Conservation (phyloP, 2,113 vertebrate species). For the Malurus melanocephalus region DNA sequence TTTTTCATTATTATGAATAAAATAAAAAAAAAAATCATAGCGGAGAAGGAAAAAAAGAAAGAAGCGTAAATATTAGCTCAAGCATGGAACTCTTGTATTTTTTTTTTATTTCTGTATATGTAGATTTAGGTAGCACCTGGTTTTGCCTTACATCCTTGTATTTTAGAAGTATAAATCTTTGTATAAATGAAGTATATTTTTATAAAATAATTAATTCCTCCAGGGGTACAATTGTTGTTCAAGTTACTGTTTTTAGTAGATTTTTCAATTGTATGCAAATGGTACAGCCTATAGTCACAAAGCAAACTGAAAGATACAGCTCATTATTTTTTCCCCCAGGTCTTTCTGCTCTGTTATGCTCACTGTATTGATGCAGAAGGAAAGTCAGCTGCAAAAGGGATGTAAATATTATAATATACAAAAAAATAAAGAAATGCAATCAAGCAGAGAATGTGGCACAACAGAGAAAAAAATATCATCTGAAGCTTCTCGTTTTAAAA, state of each 20-base stretch:
- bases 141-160: neutral
- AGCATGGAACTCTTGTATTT: neutral
- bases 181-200: neutral
- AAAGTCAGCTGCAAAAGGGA: neutral
- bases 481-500: neutral
- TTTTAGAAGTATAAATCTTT: neutral
- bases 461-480: neutral
- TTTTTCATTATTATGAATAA: neutral
- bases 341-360: neutral
- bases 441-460: neutral
- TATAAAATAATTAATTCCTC: neutral
- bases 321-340: neutral
- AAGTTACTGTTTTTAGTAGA: neutral
- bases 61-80: neutral
- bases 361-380: neutral
- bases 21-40: neutral
- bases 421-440: neutral
- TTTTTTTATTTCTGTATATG: neutral
- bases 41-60: neutral
- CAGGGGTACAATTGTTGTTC: neutral
- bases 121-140: neutral
- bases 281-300: neutral
- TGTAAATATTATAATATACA: neutral
- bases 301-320: neutral
- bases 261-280: neutral